Evolutionary conservation across 2,888 invertebrate species (phyloP), one percentile per base, ranked within the genome.

Genomic region (Leucophenga montana): DNA sequence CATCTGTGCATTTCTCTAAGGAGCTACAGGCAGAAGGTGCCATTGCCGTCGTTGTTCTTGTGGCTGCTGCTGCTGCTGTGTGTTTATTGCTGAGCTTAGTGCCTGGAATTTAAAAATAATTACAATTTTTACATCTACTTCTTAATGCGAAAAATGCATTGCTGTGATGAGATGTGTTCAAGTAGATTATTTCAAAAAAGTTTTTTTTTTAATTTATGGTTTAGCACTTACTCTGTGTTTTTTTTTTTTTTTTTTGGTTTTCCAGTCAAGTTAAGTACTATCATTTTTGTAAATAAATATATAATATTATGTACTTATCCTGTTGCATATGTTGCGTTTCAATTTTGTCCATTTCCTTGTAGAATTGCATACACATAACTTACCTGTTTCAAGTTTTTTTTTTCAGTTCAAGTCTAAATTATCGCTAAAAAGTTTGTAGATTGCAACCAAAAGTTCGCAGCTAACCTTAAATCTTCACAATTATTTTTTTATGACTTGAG

Each of bases 21-120:
- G 2, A 13, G 62, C n/a, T 54, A 6, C 62, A 75, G 22, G 5
- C 9, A 39, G 39, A 11, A 39, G 39, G 8, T 31, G 61, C 31
- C 74, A 74, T 67, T 75, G 53, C 48, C 67, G 76, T 67, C 70
- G 70, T 44, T 71, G 66, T 71, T 75, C 67, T 48, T 72, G 6
- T n/a, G n/a, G n/a, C 71, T 57, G 9, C 2, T 11, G 61, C n/a
- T 56, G 5, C 64, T 77, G 22, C 61, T 5, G 46, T 70, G 73
- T 0, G 77, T 84, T 39, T 39, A 5, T 3, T 50, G 50, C 8
- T 50, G 50, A 6, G 5, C 50, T 50, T 50, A 14, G 50, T 6
- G 50, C 50, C 50, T 50, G 50, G 6, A 50, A 50, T 39, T 39
- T 39, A 39, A 8, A 39, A 39, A 39, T 39, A 11, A 11, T 39